Evolutionary conservation across 2,113 vertebrate genomes (phyloP), one percentile per base, ranked within the genome.

Genomic region (Holacanthus passer): DNA sequence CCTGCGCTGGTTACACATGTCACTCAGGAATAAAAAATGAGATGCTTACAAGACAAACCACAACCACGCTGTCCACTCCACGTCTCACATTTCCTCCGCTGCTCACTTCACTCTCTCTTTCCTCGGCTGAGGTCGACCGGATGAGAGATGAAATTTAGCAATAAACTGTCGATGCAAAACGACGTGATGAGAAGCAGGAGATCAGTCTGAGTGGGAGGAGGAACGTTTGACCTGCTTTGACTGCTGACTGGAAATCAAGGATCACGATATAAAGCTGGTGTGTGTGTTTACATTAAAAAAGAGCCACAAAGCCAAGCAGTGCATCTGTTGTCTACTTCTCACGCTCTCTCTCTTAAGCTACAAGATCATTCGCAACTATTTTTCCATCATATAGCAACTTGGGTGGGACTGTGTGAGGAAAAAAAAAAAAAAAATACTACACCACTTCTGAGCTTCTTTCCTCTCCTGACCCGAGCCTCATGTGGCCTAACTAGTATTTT

Each of bases 11-110:
- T 78, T 84, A 82, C 88, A 88, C 41, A 22, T 77, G 87, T 89
- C 85, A 81, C 60, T 91, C 84, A 92, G 79, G 82, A 88, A 92
- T 87, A 87, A 90, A 79, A 85, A 83, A 86, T 78, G 82, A 88
- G 79, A 79, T 39, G 69, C 79, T 85, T 74, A 85, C 65, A 52
- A 89, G 88, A 82, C 87, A 78, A 82, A 81, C 81, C 76, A 22
- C 85, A 66, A 86, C 29, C 80, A 62, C 48, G 19, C 39, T 9
- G 73, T 73, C 72, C 31, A 32, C 55, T 59, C 58, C 13, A 16
- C 77, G 13, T 45, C 77, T 86, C 69, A 1, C 50, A 19, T 83
- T 87, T 77, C 72, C 39, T 62, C 64, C 10, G 6, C 70, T 24
- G 10, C 27, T 52, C 56, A 16, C 52, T 71, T 77, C 62, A 47